Evolutionary conservation across 2,113 vertebrate species (phyloP).

Genomic region (Mola mola): DNA sequence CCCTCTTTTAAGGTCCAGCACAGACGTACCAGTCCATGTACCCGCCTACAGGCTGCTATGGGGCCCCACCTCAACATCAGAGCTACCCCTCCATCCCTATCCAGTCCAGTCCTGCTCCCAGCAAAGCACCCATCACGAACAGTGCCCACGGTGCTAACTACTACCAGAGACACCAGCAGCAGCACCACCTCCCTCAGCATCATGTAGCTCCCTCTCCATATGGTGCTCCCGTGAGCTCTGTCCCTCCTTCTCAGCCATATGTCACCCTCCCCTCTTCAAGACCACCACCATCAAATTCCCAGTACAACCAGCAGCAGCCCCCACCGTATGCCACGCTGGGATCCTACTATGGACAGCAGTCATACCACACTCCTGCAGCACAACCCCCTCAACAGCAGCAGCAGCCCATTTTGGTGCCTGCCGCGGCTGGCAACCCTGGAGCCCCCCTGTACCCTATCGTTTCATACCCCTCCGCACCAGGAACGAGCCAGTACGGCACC

Average conservation of each 20-base stretch:
- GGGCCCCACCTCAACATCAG: constrained; percentile 77
- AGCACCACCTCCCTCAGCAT: constrained; percentile 77
- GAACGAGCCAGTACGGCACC: constrained; percentile 84
- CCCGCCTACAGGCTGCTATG: constrained; percentile 80
- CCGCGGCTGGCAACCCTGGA: constrained; percentile 68
- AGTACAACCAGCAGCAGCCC: constrained; percentile 81
- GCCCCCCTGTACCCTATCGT: constrained; percentile 81
- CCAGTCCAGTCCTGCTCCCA: constrained; percentile 82
- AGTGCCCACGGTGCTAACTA: constrained; percentile 82
- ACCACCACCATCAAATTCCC: constrained; percentile 69
- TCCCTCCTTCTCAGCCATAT: constrained; percentile 81
- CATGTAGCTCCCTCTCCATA: constrained; percentile 68
- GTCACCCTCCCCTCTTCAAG: constrained; percentile 19
- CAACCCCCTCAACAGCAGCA: constrained; percentile 69
- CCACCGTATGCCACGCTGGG: constrained; percentile 71
- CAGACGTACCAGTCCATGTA: constrained; percentile 82
- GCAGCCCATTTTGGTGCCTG: constrained; percentile 77
- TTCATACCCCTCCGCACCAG: constrained; percentile 83
- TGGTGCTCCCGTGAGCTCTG: constrained; percentile 70
- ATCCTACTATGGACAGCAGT: constrained; percentile 83
- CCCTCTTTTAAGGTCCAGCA: constrained; percentile 82
- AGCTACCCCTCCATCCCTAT: constrained; percentile 79
- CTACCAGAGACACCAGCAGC: constrained; percentile 83
- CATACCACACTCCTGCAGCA: constrained; percentile 74
- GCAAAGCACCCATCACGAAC: constrained; percentile 84